These are phyloP conservation scores for Apotomis turbidana DNA, from an alignment of 2,888 invertebrate species.

Conservation along the genomic window DNA sequence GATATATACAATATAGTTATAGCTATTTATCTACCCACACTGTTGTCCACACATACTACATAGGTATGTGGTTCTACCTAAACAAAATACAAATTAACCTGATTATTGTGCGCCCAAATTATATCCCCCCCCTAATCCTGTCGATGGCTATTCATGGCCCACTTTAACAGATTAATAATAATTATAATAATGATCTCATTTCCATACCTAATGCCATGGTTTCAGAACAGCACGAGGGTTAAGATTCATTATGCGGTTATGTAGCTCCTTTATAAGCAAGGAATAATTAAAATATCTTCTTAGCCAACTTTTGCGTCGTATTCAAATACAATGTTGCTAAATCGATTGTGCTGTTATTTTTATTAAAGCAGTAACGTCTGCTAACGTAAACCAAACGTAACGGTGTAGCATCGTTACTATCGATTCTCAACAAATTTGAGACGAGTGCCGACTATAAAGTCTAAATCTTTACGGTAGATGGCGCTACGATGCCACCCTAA, in stretches of 20 bases:
- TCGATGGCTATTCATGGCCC: conserved; percentile 45
- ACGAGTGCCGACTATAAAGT: too few species aligned
- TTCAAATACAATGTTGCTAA: too few species aligned
- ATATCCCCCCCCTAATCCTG: conserved; percentile 49
- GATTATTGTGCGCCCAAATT: conserved; percentile 40
- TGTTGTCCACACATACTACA: background rate
- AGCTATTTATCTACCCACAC: background rate
- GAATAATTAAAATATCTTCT: background rate
- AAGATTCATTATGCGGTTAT: conserved; percentile 24
- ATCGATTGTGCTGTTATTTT: too few species aligned
- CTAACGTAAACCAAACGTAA: too few species aligned
- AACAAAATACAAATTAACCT: conserved; percentile 40
- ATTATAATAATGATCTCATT: conserved; percentile 66
- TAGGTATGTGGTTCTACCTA: conserved; percentile 9
- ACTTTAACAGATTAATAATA: conserved; percentile 65
- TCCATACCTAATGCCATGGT: conserved; percentile 66
- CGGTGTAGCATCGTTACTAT: too few species aligned
- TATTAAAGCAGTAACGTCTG: too few species aligned
- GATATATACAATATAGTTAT: background rate
- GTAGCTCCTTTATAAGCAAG: background rate
- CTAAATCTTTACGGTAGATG: too few species aligned
- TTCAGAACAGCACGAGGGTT: conserved; percentile 49
- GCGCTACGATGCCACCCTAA: too few species aligned
- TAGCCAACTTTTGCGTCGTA: background rate
- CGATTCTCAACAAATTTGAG: too few species aligned